Base-by-base conservation (phyloP, 2,888 invertebrate species). In the Aporophyla nigra region DNA sequence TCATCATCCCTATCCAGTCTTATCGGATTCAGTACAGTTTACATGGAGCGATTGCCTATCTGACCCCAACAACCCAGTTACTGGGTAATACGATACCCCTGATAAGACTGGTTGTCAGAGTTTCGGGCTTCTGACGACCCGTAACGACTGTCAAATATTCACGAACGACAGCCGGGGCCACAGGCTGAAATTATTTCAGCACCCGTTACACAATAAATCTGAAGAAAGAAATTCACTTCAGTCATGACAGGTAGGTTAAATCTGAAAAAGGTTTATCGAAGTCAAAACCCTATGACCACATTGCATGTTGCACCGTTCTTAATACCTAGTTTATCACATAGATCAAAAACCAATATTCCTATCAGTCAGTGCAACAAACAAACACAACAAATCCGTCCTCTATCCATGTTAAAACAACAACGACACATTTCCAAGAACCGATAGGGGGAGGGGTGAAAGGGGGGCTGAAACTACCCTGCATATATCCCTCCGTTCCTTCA, bases 361-460 rank as follows among this genome's bases (percentile, higher is more conserved):
- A 77, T 75, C 74, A 76, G 75, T 76, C 65, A 74, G 53, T 85
- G 74, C 80, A 83, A 59, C 62, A 84, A 78, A 83, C 59, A 86
- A 81, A 85, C 67, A 86, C 51, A 86, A 81, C 71, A 85, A 89
- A 86, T 76, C 82, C 74, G 68, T 78, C 78, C 83, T 82, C 75
- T 77, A 78, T 78, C 78, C 78, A 80, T 75, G 86, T 83, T 86
- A 86, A 89, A 90, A 87, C 87, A 87, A 87, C 86, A 87, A 87
- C 84, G 89, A 88, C 90, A 90, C 88, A 88, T 90, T 89, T 89
- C 81, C 80, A 86, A 88, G 89, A 89, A 84, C 91, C 91, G 86
- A 90, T 90, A 71, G 67, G 71, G 62, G 43, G 63, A 21, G 67
- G 77, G 70, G 88, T 84, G 83, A 87, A 80, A 76, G 58, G 87